A percentile compares a stretch with the other conserved stretches of the same genome.
Evolutionary conservation across 2,797 vertebrate species (phyloP).

Genomic region (Sebastes kiyomatsui): DNA sequence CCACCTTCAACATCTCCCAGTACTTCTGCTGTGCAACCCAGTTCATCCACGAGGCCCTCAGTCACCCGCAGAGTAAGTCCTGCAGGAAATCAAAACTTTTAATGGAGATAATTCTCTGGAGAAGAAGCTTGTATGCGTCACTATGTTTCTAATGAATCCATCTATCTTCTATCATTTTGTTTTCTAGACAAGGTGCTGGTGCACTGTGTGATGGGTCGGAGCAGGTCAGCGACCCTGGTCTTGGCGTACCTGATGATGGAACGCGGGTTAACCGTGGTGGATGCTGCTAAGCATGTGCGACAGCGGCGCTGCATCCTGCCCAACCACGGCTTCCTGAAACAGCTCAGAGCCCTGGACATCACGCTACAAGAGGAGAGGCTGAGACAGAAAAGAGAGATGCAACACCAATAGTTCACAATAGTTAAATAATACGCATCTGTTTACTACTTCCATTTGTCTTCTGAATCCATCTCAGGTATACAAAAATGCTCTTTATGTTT

Average conservation of each 20-base stretch:
- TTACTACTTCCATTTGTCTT: not conserved
- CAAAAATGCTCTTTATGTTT: not conserved
- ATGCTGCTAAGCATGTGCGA: slow-evolving; percentile 89
- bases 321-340: slow-evolving; percentile 93
- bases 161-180: not conserved
- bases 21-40: slow-evolving; percentile 88
- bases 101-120: not conserved
- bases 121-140: not conserved
- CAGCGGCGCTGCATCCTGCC: slow-evolving; percentile 90
- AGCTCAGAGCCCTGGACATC: slow-evolving; percentile 90
- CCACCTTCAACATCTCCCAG: slow-evolving; percentile 89
- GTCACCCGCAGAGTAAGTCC: slow-evolving; percentile 86
- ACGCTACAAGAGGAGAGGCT: slow-evolving; percentile 84
- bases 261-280: slow-evolving; percentile 88
- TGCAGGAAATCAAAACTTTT: not conserved
- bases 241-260: slow-evolving; percentile 93
- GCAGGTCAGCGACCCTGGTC: slow-evolving; percentile 90
- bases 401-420: slow-evolving; percentile 15
- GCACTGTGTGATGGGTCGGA: slow-evolving; percentile 95
- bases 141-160: not conserved
- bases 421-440: not conserved
- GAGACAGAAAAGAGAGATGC: slow-evolving; percentile 56
- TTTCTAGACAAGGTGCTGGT: slow-evolving; percentile 90
- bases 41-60: slow-evolving; percentile 89
- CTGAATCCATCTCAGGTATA: not conserved